Evolutionary conservation across 1,140 invertebrate genomes (phyloP).

Genomic region (Centruroides sculpturatus): DNA sequence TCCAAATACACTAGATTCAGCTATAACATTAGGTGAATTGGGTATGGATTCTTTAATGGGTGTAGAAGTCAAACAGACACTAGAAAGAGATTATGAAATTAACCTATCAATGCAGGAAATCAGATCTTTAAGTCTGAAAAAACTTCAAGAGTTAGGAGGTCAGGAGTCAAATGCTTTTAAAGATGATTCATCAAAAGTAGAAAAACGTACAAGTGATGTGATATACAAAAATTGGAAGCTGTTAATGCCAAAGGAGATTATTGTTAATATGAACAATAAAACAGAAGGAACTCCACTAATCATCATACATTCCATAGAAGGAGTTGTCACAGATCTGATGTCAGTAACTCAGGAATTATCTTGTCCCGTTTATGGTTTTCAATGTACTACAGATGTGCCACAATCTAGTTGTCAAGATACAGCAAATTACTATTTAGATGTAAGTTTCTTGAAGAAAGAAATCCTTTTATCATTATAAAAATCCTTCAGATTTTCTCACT

Average conservation of each 20-base stretch:
- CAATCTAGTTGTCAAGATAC: conserved; percentile 47
- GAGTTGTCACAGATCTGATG: conserved; percentile 52
- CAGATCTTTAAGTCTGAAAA: conserved; percentile 55
- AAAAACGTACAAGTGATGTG: conserved; percentile 2
- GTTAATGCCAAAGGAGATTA: conserved; percentile 29
- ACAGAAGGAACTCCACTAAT: conserved; percentile 41
- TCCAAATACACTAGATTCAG: conserved; percentile 50
- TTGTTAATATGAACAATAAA: conserved; percentile 34
- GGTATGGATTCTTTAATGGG: conserved; percentile 98
- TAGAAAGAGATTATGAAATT: conserved; percentile 83
- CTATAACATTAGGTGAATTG: conserved; percentile 68
- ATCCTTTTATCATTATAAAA: not conserved
- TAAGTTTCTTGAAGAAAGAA: conserved; percentile 20
- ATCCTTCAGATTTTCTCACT: not conserved
- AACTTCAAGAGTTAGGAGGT: conserved; percentile 48
- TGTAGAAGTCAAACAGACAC: conserved; percentile 90
- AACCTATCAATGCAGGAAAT: conserved; percentile 80
- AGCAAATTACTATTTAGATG: conserved; percentile 60
- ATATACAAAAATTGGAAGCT: not conserved
- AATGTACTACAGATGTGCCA: conserved; percentile 64
- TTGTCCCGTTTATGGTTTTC: conserved; percentile 71
- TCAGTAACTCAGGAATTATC: conserved; percentile 51
- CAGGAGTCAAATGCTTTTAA: not conserved
- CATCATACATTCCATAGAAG: conserved; percentile 84
- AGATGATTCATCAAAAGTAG: conserved; percentile 22